A percentile compares a stretch with the other conserved stretches of the same genome.
These are phyloP conservation scores for Andrena chrysosceles DNA, from an alignment of 2,888 invertebrate genomes.

Conservation along the genomic window DNA sequence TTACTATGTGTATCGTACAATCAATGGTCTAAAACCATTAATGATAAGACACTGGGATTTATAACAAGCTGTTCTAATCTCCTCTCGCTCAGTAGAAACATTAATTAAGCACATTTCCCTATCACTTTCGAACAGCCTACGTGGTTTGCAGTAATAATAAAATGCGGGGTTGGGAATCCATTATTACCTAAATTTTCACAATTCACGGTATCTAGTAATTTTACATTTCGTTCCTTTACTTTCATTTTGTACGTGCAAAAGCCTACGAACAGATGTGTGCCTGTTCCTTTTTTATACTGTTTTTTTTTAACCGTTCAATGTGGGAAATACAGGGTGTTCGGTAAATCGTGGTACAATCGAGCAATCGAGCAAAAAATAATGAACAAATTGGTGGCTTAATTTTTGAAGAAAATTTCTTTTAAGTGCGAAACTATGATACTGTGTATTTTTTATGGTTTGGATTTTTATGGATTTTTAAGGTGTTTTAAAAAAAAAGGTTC, in stretches of 20 bases:
- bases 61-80: neutral
- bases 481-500: too few species aligned
- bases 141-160: neutral
- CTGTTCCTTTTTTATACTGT: too few species aligned
- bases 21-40: neutral
- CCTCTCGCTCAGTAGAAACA: too few species aligned
- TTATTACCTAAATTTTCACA: neutral
- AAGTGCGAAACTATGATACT: too few species aligned
- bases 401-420: too few species aligned
- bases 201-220: neutral
- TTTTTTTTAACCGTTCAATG: too few species aligned
- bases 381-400: too few species aligned
- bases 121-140: neutral
- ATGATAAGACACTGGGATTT: neutral
- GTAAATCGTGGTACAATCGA: too few species aligned
- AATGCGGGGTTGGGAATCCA: slow-evolving; percentile 19
- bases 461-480: too few species aligned
- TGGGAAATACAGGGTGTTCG: too few species aligned
- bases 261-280: neutral
- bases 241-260: neutral
- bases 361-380: too few species aligned
- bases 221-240: neutral
- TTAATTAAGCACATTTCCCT: neutral
- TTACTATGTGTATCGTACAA: slow-evolving; percentile 13
- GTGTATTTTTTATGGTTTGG: too few species aligned